phyloP scores from a whole-genome alignment of 2,888 invertebrate species.

The Chloroclysta siterata region DNA sequence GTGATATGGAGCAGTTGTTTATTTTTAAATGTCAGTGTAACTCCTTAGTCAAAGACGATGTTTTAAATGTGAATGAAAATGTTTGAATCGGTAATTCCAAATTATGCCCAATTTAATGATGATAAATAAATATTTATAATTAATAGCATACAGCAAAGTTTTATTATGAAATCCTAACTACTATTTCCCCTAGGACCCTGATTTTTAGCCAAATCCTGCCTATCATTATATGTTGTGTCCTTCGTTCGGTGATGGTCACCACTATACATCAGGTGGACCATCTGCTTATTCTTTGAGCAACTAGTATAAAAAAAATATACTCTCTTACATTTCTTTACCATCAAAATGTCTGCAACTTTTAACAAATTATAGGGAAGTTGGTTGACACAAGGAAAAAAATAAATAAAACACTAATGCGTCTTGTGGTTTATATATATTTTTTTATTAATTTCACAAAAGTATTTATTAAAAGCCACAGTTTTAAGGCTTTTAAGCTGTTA shows the following conservation, averaged over 20 bases:
- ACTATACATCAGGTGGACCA: no score
- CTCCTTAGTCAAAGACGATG: slow-evolving; percentile 32
- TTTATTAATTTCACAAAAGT: slow-evolving; percentile 85
- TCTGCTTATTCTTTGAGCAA: no score
- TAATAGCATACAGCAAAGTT: slow-evolving; percentile 53
- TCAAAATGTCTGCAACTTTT: no score
- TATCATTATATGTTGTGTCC: no score
- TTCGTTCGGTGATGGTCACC: no score
- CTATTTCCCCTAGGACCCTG: neutral
- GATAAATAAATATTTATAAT: slow-evolving; percentile 83
- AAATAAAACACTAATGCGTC: slow-evolving; percentile 38
- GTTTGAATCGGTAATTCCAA: slow-evolving; percentile 69
- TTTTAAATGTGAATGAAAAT: slow-evolving; percentile 28
- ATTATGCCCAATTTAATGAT: slow-evolving; percentile 80
- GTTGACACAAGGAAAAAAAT: neutral
- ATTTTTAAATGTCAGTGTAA: slow-evolving; percentile 40
- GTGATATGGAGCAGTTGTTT: slow-evolving; percentile 52
- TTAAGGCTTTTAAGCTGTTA: slow-evolving; percentile 84
- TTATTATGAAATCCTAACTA: slow-evolving; percentile 33
- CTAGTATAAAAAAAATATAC: no score
- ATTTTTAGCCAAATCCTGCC: no score
- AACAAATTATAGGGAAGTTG: no score
- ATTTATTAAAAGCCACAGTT: slow-evolving; percentile 83
- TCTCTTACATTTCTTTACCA: no score
- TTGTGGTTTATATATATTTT: slow-evolving; percentile 70